A percentile compares a stretch with the other conserved stretches of the same genome.
Conservation (phyloP, 2,113 vertebrate genomes). For the Diadophis punctatus region DNA sequence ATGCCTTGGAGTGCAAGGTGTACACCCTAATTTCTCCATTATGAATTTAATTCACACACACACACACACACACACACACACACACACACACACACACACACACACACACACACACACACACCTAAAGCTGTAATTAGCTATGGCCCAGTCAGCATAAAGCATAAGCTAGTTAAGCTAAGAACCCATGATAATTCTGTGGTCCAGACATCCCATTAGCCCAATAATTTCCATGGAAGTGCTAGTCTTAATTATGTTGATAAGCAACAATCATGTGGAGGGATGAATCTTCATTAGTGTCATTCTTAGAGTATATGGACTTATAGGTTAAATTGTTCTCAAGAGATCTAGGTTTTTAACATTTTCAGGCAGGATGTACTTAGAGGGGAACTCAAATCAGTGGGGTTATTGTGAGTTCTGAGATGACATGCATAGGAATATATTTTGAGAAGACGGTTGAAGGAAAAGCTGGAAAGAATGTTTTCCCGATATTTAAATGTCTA, state of each 20-base stretch:
- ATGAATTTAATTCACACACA: neutral
- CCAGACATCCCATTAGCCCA: neutral
- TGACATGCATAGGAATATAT: neutral
- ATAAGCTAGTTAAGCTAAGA: neutral
- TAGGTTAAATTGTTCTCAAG: neutral
- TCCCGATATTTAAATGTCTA: neutral
- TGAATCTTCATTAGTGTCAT: neutral
- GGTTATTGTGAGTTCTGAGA: neutral
- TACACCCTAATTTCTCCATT: neutral
- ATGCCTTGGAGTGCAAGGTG: neutral
- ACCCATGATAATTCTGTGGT: neutral
- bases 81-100: neutral
- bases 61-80: neutral
- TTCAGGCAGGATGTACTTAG: neutral
- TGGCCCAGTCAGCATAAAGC: neutral
- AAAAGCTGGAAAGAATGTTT: neutral
- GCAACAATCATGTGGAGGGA: neutral
- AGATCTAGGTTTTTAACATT: neutral
- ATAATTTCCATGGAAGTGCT: neutral
- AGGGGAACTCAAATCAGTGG: neutral
- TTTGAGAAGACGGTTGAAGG: too few relatives aligned
- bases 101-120: neutral
- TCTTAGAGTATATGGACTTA: neutral
- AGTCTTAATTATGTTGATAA: neutral
- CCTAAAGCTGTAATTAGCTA: neutral